Conservation (phyloP, 2,113 vertebrate species). For the Perca flavescens region DNA sequence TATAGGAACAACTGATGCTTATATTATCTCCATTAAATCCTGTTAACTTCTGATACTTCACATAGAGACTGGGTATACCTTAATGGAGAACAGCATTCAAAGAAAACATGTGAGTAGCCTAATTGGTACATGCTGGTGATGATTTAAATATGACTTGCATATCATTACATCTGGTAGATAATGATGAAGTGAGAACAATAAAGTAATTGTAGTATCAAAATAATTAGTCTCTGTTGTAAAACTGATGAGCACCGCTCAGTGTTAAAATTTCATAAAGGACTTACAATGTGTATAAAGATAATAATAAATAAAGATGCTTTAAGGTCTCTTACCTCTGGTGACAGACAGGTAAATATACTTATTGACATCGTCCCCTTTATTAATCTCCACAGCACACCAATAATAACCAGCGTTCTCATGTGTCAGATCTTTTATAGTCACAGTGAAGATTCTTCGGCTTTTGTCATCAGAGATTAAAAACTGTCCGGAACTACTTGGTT, state of each 20-base stretch:
- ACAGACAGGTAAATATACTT: slow-evolving; percentile 20
- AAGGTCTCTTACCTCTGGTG: slow-evolving; percentile 27
- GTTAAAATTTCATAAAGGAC: neutral
- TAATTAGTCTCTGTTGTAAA: no score
- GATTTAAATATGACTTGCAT: neutral
- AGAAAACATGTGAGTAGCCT: neutral
- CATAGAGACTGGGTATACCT: slow-evolving; percentile 36
- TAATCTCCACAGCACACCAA: slow-evolving; percentile 59
- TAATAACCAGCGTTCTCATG: neutral
- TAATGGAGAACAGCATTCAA: neutral
- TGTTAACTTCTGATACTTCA: slow-evolving; percentile 24
- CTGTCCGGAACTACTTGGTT: neutral
- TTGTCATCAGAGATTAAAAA: slow-evolving; percentile 63
- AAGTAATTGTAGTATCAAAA: no score
- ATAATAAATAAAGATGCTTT: neutral
- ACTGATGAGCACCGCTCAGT: no score
- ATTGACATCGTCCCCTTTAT: rapidly evolving
- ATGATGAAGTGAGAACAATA: neutral
- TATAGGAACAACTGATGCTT: slow-evolving; percentile 20
- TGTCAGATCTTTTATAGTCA: slow-evolving; percentile 32
- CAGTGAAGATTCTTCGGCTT: slow-evolving; percentile 39
- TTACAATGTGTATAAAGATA: neutral
- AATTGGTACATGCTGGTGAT: neutral
- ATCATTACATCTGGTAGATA: neutral
- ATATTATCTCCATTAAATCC: neutral